Evolutionary conservation across 2,888 invertebrate species (phyloP).

Genomic region (Amphiduros pacificus): DNA sequence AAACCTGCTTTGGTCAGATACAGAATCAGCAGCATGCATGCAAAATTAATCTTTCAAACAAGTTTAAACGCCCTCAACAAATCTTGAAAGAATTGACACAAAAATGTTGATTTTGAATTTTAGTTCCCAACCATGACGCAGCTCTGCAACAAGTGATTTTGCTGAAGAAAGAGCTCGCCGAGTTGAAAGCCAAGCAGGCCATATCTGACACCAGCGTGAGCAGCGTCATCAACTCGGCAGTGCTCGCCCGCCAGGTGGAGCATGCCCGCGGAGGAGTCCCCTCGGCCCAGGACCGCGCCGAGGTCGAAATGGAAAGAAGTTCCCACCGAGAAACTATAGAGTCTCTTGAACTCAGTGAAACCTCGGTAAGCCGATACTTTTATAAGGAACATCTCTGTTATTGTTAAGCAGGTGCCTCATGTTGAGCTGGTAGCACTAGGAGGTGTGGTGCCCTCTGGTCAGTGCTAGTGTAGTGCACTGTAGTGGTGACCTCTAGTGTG

Average conservation of each 20-base stretch:
- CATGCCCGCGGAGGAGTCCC: neutral
- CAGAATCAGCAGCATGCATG: too few species aligned
- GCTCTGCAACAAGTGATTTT: constrained; percentile 57
- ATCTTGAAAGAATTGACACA: too few species aligned
- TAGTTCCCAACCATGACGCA: constrained; percentile 56
- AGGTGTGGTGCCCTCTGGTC: too few species aligned
- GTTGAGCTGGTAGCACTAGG: too few species aligned
- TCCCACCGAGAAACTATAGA: constrained; percentile 56
- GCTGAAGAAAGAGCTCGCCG: constrained; percentile 58
- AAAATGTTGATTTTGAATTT: too few species aligned
- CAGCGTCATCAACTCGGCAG: neutral
- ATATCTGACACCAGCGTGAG: constrained; percentile 19
- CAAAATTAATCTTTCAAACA: too few species aligned
- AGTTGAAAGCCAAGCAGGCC: constrained; percentile 52
- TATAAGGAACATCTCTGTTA: too few species aligned
- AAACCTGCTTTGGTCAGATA: too few species aligned
- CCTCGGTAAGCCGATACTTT: constrained; percentile 50
- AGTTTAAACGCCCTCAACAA: too few species aligned
- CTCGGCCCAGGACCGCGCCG: constrained; percentile 34
- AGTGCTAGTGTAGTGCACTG: too few species aligned
- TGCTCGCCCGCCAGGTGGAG: constrained; percentile 19
- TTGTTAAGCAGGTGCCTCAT: too few species aligned
- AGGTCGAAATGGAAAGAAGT: constrained; percentile 53
- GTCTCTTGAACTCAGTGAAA: constrained; percentile 54
- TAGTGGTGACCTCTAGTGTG: too few species aligned